phyloP scores from a whole-genome alignment of 2,888 invertebrate genomes.

The Yponomeuta evonymella region DNA sequence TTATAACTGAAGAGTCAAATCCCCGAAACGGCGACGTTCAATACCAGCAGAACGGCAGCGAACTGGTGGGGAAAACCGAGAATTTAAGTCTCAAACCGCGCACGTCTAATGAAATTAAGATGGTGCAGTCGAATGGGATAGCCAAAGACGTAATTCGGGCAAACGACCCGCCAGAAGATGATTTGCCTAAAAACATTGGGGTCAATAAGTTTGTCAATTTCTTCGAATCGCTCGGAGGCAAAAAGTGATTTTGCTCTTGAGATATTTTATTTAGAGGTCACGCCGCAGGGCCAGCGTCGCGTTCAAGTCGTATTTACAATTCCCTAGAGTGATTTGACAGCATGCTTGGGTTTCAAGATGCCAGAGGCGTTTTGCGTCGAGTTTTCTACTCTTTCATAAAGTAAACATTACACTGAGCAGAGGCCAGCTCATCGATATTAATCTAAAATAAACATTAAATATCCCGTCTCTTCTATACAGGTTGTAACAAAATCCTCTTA shows the following conservation, averaged over 20 bases:
- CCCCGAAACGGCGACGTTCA: slow-evolving; percentile 34
- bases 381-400: no score
- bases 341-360: no score
- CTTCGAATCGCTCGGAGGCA: slow-evolving; percentile 66
- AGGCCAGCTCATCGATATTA: no score
- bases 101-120: slow-evolving; percentile 65
- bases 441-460: no score
- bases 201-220: slow-evolving; percentile 70
- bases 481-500: no score
- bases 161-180: slow-evolving; percentile 67
- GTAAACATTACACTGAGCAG: no score
- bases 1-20: slow-evolving; percentile 2
- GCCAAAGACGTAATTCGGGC: slow-evolving; percentile 66
- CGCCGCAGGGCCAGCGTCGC: background rate
- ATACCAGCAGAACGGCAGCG: slow-evolving; percentile 17
- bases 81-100: slow-evolving; percentile 35
- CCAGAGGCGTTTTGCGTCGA: no score
- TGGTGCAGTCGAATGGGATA: slow-evolving; percentile 50
- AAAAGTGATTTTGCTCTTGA: slow-evolving; percentile 38
- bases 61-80: background rate
- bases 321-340: background rate
- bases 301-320: background rate
- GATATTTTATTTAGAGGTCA: background rate
- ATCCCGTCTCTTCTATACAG: no score
- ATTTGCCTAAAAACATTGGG: slow-evolving; percentile 67